phyloP scores from a whole-genome alignment of 2,113 vertebrate genomes.

The Bufo bufo region DNA sequence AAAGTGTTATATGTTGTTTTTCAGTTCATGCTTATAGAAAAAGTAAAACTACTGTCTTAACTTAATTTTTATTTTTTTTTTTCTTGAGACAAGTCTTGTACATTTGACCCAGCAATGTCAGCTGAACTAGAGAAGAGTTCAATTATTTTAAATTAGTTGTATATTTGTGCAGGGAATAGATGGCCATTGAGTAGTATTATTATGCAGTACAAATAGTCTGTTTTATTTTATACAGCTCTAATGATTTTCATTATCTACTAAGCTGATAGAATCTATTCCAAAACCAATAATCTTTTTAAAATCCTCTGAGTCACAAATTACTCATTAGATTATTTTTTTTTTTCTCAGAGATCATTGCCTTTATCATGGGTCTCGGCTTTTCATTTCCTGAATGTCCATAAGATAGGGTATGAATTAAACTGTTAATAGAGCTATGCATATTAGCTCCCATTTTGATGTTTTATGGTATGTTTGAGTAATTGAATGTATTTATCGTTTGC shows the following conservation, averaged over 20 bases:
- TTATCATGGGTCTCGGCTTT: conserved; percentile 74
- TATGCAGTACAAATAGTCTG: conserved; percentile 67
- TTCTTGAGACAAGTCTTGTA: conserved; percentile 14
- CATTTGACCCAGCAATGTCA: conserved; percentile 44
- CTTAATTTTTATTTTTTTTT: too few relatives aligned
- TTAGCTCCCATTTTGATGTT: neutral
- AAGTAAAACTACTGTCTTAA: too few relatives aligned
- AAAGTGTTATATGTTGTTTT: too few relatives aligned
- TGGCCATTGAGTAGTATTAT: conserved; percentile 61
- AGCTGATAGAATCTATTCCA: conserved; percentile 81
- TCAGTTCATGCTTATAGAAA: too few relatives aligned
- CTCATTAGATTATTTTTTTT: conserved; percentile 78
- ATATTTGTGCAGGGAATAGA: conserved; percentile 65
- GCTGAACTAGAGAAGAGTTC: conserved; percentile 49
- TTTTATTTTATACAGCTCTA: conserved; percentile 71
- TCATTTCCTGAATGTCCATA: conserved; percentile 68
- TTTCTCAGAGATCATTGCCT: conserved; percentile 83
- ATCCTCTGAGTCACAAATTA: conserved; percentile 81
- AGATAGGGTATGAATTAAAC: conserved; percentile 59
- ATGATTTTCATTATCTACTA: conserved; percentile 79
- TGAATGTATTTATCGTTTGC: neutral
- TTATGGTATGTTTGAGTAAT: neutral
- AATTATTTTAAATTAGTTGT: conserved; percentile 64
- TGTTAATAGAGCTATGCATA: conserved; percentile 60
- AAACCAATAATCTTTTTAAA: conserved; percentile 80